Base-by-base conservation (phyloP, 2,888 invertebrate genomes). In the Ramazzottius varieornatus region DNA sequence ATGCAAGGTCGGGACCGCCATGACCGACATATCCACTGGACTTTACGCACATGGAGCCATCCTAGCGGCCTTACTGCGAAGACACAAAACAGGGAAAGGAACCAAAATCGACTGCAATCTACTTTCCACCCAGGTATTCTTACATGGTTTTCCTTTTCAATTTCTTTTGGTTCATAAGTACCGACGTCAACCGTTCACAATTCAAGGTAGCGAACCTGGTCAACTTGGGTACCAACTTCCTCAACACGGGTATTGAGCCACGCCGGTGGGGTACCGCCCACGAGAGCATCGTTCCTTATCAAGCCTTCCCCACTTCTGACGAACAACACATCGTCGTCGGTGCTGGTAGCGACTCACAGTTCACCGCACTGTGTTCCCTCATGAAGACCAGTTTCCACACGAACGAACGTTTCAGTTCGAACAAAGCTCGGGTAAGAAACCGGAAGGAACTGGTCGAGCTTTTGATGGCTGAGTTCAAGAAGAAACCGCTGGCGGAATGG, bases 21-120 rank as follows among this genome's bases (percentile, higher is more conserved):
- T 92, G 71, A 92, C 90, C 0, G 94, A 96, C 76, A 72, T 94
- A 65, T 84, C 90, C 0, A 93, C 94, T 0, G 94, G 94, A 0
- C 79, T 96, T 1, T 93, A 89, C 74, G 90, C 92, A 1, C 89
- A 91, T 74, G 91, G 92, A 24, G 90, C 94, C 0, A 91, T 94
- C 68, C 80, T 93, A 79, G 88, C 93, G 0, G 93, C 93, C 0
- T 76, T 96, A 2, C 76, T 88, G 67, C 83, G 89, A 71, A 79
- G 89, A 65, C 75, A 81, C 8, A 82, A 81, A 70, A 89, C 88
- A 0, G 86, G 87, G 0, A 75, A 75, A 68, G 96, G 96, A 0
- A 92, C 93, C 73, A 88, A 86, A 79, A 87, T 96, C 65, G 90
- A 93, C 72, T 91, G 90, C 72, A 84, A 93, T 76, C 80, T 96